Conservation (phyloP, 2,888 invertebrate genomes). For the Synergus laeviventris region DNA sequence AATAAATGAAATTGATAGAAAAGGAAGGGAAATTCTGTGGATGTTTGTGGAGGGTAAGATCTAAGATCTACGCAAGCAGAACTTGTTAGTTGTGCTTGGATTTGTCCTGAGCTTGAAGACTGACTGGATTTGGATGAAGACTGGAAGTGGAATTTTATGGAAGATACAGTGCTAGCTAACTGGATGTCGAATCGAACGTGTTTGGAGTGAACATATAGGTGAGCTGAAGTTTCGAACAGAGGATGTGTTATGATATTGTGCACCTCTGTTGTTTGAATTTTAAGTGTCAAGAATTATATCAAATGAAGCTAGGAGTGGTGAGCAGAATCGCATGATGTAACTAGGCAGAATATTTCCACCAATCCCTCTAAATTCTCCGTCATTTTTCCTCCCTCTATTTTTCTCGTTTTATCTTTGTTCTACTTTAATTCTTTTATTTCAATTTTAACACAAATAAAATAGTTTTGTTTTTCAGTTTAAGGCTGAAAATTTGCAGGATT, state of each 20-base stretch:
- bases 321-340: conserved; percentile 20
- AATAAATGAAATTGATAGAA: background rate
- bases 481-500: background rate
- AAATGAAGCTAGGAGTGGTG: conserved; percentile 10
- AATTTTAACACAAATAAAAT: background rate
- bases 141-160: conserved; percentile 57
- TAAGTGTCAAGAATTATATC: conserved; percentile 33
- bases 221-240: conserved; percentile 55
- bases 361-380: background rate
- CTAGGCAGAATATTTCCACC: conserved; percentile 14
- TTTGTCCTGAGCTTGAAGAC: conserved; percentile 53
- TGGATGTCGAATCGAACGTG: conserved; percentile 57
- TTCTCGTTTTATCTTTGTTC: background rate
- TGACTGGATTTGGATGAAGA: conserved; percentile 49
- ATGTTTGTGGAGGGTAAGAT: conserved; percentile 51
- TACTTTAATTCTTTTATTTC: background rate
- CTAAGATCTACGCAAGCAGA: conserved; percentile 31
- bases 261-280: conserved; percentile 48
- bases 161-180: conserved; percentile 55
- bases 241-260: conserved; percentile 54
- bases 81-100: conserved; percentile 44
- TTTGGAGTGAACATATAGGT: conserved; percentile 59
- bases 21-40: conserved; percentile 9
- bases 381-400: background rate
- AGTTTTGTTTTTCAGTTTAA: background rate